Evolutionary conservation across 2,888 invertebrate genomes (phyloP).

Genomic region (Amitus sp.): DNA sequence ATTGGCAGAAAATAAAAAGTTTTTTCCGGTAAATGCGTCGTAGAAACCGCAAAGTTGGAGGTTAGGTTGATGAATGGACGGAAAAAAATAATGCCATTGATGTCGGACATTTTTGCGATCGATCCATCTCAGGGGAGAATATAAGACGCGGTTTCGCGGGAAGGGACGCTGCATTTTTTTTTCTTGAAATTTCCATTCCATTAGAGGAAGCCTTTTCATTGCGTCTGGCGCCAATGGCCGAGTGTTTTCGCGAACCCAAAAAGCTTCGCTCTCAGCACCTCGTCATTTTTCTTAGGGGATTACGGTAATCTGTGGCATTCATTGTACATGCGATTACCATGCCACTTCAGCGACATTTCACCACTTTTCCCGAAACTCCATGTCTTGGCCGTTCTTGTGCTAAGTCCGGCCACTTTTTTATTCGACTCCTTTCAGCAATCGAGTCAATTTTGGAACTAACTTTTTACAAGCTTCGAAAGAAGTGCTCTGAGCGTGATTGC

Average conservation of each 20-base stretch:
- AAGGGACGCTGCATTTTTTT: no score
- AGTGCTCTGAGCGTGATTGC: no score
- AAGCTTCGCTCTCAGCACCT: conserved; percentile 19
- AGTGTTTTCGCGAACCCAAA: conserved; percentile 27
- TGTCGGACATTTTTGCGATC: no score
- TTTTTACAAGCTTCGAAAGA: no score
- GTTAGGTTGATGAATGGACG: no score
- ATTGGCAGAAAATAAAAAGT: no score
- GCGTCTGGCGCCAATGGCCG: conserved; percentile 18
- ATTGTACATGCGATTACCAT: conserved; percentile 37
- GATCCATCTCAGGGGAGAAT: no score
- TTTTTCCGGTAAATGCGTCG: no score
- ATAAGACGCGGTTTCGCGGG: no score
- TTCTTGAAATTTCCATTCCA: conserved; percentile 30
- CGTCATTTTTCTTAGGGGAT: conserved; percentile 36
- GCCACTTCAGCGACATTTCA: conserved; percentile 22
- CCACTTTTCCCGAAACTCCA: conserved; percentile 16
- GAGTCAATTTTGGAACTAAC: no score
- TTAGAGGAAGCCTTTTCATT: conserved; percentile 36
- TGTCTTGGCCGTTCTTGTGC: conserved; percentile 4
- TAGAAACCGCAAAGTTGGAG: no score
- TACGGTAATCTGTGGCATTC: conserved; percentile 37
- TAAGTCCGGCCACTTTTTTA: conserved; percentile 10
- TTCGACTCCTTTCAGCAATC: conserved; percentile 12
- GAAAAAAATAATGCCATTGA: no score